Percentiles rank a stretch among this genome's conserved stretches.
These are phyloP conservation scores for Struthidea cinerea DNA, from an alignment of 2,113 vertebrate genomes.

Conservation along the genomic window DNA sequence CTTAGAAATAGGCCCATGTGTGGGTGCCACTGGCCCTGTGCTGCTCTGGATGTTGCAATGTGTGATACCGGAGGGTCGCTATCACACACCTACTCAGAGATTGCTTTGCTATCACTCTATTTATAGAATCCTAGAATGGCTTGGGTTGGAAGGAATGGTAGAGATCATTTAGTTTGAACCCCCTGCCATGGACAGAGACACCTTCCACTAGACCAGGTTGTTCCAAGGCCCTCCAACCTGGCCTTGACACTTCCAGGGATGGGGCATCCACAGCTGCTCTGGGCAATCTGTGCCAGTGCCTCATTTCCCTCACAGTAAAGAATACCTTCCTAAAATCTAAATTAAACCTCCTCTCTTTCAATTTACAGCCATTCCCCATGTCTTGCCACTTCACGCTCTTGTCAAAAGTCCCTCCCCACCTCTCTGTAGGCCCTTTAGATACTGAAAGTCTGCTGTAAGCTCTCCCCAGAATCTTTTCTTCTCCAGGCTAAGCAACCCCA, in stretches of 20 bases:
- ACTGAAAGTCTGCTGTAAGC: not conserved
- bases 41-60: not conserved
- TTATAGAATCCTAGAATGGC: not conserved
- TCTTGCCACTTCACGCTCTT: not conserved
- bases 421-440: not conserved
- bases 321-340: not conserved
- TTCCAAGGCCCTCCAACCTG: not conserved
- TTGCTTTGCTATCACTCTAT: not conserved
- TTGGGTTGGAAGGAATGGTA: not conserved
- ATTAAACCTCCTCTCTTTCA: not conserved
- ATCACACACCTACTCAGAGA: not conserved
- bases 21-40: not conserved
- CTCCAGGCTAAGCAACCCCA: not conserved
- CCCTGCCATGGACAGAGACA: not conserved
- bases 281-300: not conserved
- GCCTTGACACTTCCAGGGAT: not conserved
- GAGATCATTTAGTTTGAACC: not conserved
- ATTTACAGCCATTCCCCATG: not conserved
- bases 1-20: rapidly evolving
- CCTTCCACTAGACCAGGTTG: not conserved
- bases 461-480: not conserved
- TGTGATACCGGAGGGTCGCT: not conserved
- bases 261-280: not conserved
- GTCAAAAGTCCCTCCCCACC: not conserved
- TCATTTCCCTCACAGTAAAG: not conserved